Evolutionary conservation across 2,113 vertebrate genomes (phyloP), one percentile per base, ranked within the genome.

Genomic region (Zingel zingel): DNA sequence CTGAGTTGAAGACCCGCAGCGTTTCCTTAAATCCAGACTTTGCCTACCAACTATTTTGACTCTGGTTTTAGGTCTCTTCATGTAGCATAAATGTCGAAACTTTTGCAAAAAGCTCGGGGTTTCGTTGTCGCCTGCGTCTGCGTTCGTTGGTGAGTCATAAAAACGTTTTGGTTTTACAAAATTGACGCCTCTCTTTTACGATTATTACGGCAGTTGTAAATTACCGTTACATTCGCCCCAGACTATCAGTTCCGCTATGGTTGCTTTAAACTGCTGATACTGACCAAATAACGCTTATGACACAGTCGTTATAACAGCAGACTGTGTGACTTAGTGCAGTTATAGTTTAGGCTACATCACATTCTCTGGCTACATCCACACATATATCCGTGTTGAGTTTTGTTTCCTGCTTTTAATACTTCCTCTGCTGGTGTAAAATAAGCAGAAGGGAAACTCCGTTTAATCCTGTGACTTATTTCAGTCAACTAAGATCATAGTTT

Each of bases 321-420:
- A 13, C 19, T 51, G 47, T 33, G 36, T 36, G 13, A n/a, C 9
- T 15, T 5, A 36, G 56, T 50, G 2, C 5, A 11, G 19, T 74
- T 64, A 18, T 43, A 43, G 39, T 43, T 10, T 43, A 43, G 39
- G 39, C 10, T 43, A 43, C 9, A 43, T 11, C 39, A 27, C 27
- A 27, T 27, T 27, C 27, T 27, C 27, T 27, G 27, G 27, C 27
- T 27, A 27, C 27, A 27, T 78, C 68, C 73, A 71, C 39, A 54
- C 27, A 39, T 10, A 39, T 43, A 43, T 43, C 39, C 69, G 61
- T 16, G 33, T 59, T 62, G 57, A 58, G 13, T 39, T 84, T 77
- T 82, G 81, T 92, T 95, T 95, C 94, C 93, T 95, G 93, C 83
- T 92, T 94, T 90, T 11, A 62, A 81, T 73, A 86, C 92, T 93